Evolutionary conservation across 2,888 invertebrate species (phyloP).

Genomic region (Nineta flava): DNA sequence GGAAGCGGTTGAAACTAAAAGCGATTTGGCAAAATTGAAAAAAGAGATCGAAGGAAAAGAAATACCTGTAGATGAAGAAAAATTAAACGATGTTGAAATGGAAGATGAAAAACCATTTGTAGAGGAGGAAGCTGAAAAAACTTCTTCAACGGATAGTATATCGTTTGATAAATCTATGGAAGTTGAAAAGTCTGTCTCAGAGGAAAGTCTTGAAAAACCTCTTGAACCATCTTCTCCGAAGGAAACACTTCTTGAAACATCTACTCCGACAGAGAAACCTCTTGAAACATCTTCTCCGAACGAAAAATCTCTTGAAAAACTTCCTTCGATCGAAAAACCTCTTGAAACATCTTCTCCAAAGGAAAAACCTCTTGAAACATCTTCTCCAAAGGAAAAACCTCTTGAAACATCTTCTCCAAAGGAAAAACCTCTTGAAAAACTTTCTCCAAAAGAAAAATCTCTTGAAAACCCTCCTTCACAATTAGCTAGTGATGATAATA

Average conservation of each 20-base stretch:
- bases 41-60: constrained; percentile 19
- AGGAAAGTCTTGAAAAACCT: too few species aligned
- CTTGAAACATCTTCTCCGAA: too few species aligned
- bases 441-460: background rate
- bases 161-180: too few species aligned
- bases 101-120: background rate
- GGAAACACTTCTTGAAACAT: too few species aligned
- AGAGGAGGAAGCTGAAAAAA: background rate
- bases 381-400: constrained; percentile 1
- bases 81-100: background rate
- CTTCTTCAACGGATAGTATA: background rate
- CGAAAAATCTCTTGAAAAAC: too few species aligned
- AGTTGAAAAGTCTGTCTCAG: too few species aligned
- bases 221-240: too few species aligned
- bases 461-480: too few species aligned
- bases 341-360: background rate
- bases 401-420: background rate
- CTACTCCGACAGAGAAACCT: too few species aligned
- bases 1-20: constrained; percentile 8
- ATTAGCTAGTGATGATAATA: too few species aligned
- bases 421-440: constrained; percentile 5
- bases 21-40: constrained; percentile 15
- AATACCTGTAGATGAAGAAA: constrained; percentile 13
- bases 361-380: background rate
- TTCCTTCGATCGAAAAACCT: too few species aligned